phyloP scores from a whole-genome alignment of 2,113 vertebrate species.

The Gobiocypris rarus region DNA sequence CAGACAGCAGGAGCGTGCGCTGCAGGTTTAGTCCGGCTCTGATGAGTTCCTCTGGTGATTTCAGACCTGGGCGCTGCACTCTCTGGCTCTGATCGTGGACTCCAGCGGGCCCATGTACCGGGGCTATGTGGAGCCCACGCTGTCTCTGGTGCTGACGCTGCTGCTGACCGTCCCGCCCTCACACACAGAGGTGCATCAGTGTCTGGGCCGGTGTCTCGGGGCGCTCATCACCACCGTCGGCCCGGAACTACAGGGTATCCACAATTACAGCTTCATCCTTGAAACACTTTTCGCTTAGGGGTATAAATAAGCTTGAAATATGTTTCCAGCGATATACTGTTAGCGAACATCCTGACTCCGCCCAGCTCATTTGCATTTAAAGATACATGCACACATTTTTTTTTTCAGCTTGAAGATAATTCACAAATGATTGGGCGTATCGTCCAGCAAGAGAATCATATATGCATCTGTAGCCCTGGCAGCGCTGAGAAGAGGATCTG shows the following conservation, averaged over 20 bases:
- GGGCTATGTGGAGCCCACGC: conserved; percentile 95
- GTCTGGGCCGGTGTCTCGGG: conserved; percentile 94
- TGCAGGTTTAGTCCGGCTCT: neutral
- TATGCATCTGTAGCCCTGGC: neutral
- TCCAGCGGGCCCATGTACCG: conserved; percentile 99
- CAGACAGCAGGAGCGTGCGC: neutral
- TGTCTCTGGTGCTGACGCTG: conserved; percentile 94
- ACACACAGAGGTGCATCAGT: conserved; percentile 97
- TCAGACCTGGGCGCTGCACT: conserved; percentile 98
- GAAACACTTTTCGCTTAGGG: neutral
- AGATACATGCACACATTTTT: too few relatives aligned
- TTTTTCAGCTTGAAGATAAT: neutral
- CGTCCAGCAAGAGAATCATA: neutral
- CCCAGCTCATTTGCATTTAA: too few relatives aligned
- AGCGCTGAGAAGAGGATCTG: conserved; percentile 70
- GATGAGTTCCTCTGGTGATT: neutral
- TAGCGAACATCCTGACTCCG: too few relatives aligned
- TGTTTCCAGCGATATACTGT: too few relatives aligned
- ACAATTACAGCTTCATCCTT: too few relatives aligned
- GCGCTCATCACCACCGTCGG: conserved; percentile 98
- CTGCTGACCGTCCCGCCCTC: conserved; percentile 95
- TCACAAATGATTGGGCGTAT: neutral
- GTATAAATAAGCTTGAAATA: too few relatives aligned
- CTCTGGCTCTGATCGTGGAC: conserved; percentile 96
- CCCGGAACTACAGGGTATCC: conserved; percentile 91